These are phyloP conservation scores for Ostrea denselamellosa DNA, from an alignment of 1,140 invertebrate genomes.

Conservation along the genomic window DNA sequence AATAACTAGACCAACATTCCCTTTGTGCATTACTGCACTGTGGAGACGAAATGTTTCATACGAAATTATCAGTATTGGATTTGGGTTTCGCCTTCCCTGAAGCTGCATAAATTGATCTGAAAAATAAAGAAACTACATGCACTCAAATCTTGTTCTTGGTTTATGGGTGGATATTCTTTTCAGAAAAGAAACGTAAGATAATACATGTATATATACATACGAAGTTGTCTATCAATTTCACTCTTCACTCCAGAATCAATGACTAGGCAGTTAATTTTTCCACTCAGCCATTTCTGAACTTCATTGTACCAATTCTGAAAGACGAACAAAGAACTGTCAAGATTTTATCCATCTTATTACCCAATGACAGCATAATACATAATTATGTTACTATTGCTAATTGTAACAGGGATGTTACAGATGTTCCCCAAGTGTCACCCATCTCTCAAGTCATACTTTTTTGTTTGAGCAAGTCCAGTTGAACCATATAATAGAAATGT, in stretches of 20 bases:
- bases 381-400: too few species aligned
- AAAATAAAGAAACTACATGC: conserved; percentile 14
- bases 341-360: not conserved
- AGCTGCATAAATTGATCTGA: conserved; percentile 78
- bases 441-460: too few species aligned
- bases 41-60: conserved; percentile 99
- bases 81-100: conserved; percentile 82
- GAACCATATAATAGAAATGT: too few species aligned
- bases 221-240: conserved; percentile 91
- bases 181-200: too few species aligned
- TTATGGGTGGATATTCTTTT: too few species aligned
- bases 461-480: too few species aligned
- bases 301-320: conserved; percentile 98
- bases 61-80: conserved; percentile 96
- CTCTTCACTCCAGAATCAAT: conserved; percentile 95
- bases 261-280: conserved; percentile 89
- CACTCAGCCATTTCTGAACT: conserved; percentile 96
- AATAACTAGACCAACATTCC: conserved; percentile 95
- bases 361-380: too few species aligned
- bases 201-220: too few species aligned
- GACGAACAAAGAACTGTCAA: conserved; percentile 47
- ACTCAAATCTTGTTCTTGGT: too few species aligned
- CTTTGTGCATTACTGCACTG: conserved; percentile 85
- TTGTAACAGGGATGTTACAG: too few species aligned
- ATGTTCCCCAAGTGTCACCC: too few species aligned